These are phyloP conservation scores for Zygaena filipendulae DNA, from an alignment of 2,888 invertebrate species.

Conservation along the genomic window DNA sequence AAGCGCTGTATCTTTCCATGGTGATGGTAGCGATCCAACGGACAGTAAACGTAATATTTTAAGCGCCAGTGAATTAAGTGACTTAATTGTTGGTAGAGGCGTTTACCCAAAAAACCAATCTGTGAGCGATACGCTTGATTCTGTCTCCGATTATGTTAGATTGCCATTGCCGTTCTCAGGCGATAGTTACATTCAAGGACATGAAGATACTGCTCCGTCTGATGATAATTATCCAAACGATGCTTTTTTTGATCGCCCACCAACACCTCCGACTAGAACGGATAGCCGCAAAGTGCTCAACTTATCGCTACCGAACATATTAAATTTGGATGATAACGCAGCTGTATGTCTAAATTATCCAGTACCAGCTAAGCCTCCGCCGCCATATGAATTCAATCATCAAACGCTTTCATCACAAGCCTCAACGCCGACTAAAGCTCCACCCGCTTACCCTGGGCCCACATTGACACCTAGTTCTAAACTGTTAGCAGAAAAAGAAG, in stretches of 20 bases:
- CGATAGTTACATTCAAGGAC: conserved; percentile 68
- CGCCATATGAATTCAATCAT: conserved; percentile 74
- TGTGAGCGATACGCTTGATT: conserved; percentile 86
- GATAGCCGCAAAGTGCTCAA: conserved; percentile 69
- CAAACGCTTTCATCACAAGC: conserved; percentile 57
- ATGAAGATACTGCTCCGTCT: conserved; percentile 70
- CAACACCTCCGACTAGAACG: conserved; percentile 76
- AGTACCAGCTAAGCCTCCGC: conserved; percentile 69
- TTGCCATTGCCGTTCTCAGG: conserved; percentile 70
- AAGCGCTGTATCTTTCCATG: conserved; percentile 84
- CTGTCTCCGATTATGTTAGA: conserved; percentile 91
- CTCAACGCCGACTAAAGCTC: conserved; percentile 58
- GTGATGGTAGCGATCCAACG: conserved; percentile 90
- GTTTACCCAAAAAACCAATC: conserved; percentile 79
- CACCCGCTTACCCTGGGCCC: conserved; percentile 74
- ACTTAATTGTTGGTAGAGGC: conserved; percentile 83
- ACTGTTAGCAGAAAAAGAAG: conserved; percentile 60
- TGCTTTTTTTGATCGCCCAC: conserved; percentile 67
- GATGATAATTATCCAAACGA: conserved; percentile 62
- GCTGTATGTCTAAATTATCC: conserved; percentile 30
- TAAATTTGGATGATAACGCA: conserved; percentile 39
- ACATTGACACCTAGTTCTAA: conserved; percentile 25
- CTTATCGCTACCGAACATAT: conserved; percentile 54
- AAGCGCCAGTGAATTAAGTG: conserved; percentile 85
- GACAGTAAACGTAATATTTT: conserved; percentile 79